Conservation (phyloP, 30 jellyfish, hydroid and myxozoan species). For the Morbakka virulenta region DNA sequence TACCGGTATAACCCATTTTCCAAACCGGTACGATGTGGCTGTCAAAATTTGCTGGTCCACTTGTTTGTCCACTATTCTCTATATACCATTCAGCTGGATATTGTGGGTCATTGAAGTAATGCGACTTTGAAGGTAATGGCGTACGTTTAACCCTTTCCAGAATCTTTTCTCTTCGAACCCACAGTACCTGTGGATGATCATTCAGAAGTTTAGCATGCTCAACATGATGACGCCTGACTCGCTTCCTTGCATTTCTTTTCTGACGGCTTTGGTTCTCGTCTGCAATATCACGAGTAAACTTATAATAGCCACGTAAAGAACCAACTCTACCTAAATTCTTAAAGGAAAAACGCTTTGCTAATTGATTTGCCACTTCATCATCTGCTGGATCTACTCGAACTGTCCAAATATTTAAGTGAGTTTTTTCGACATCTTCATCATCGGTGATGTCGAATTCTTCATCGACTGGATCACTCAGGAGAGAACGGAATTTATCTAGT, state of each 20-base stretch:
- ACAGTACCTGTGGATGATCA: slow-evolving; percentile 78
- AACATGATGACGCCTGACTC: slow-evolving; percentile 77
- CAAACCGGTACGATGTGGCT: slow-evolving; percentile 70
- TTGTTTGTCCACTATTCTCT: slow-evolving; percentile 75
- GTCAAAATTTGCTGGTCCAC: slow-evolving; percentile 90
- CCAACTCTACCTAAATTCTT: slow-evolving; percentile 72
- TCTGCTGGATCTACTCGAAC: slow-evolving; percentile 83
- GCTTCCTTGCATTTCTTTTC: neutral
- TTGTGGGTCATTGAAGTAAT: slow-evolving; percentile 69
- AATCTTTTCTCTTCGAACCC: slow-evolving; percentile 71
- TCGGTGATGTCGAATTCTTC: slow-evolving; percentile 83
- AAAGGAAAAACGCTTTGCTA: slow-evolving; percentile 79
- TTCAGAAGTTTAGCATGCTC: slow-evolving; percentile 69
- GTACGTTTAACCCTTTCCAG: slow-evolving; percentile 79
- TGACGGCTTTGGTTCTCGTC: slow-evolving; percentile 7
- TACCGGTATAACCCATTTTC: slow-evolving; percentile 88
- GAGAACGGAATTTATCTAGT: slow-evolving; percentile 55
- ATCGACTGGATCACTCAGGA: slow-evolving; percentile 72
- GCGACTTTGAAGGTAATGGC: slow-evolving; percentile 6
- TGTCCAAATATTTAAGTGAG: slow-evolving; percentile 81
- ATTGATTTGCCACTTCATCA: slow-evolving; percentile 52
- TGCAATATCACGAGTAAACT: slow-evolving; percentile 42
- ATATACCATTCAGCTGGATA: slow-evolving; percentile 81
- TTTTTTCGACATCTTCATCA: slow-evolving; percentile 31
- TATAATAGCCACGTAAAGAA: slow-evolving; percentile 68